Conservation (phyloP, 2,797 vertebrate species). For the Pelobates cultripes region DNA sequence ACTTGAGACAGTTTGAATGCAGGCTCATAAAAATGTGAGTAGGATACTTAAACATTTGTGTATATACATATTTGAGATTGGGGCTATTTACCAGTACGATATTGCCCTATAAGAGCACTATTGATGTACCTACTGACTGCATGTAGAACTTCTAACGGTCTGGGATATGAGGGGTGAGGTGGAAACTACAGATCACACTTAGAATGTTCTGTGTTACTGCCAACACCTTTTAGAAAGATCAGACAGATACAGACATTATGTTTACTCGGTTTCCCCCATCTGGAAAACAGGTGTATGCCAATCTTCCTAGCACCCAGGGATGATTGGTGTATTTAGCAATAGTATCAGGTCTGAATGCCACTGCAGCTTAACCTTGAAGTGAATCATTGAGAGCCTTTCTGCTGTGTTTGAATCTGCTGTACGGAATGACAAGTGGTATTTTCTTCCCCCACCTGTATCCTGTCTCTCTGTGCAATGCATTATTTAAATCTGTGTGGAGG, state of each 20-base stretch:
- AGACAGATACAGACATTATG: background rate
- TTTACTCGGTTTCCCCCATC: background rate
- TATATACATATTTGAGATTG: too few species aligned
- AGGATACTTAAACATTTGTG: too few species aligned
- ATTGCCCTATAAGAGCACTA: too few species aligned
- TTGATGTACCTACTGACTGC: too few species aligned
- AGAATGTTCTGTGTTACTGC: too few species aligned
- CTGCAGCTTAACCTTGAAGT: background rate
- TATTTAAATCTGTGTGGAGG: background rate
- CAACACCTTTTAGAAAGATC: background rate
- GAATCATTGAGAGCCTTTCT: background rate
- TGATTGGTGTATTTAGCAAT: background rate
- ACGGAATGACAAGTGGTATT: constrained; percentile 2
- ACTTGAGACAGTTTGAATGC: too few species aligned
- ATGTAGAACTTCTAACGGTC: too few species aligned
- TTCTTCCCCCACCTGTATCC: background rate
- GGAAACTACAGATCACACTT: too few species aligned
- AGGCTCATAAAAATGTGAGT: too few species aligned
- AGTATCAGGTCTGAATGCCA: background rate
- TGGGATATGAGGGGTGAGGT: too few species aligned
- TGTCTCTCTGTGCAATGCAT: background rate
- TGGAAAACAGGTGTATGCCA: background rate
- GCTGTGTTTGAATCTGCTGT: background rate
- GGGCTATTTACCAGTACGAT: too few species aligned
- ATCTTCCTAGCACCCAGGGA: background rate